Conservation (phyloP, 2,113 vertebrate species). For the Chrysemys picta region DNA sequence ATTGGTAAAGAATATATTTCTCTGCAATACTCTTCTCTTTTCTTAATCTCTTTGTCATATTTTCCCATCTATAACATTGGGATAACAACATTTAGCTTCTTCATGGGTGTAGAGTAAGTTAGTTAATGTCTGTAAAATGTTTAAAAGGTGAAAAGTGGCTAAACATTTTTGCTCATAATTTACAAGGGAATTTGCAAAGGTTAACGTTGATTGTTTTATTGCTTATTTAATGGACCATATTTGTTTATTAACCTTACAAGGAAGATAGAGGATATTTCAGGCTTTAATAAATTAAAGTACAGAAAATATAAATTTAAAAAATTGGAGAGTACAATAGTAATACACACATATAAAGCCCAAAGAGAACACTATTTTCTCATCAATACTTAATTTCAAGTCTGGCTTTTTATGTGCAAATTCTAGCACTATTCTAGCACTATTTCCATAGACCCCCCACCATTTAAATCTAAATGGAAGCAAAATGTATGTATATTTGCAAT, state of each 20-base stretch:
- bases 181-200: slow-evolving; percentile 2
- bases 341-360: background rate
- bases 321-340: background rate
- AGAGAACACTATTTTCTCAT: slow-evolving; percentile 22
- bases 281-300: slow-evolving; percentile 13
- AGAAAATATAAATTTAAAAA: background rate
- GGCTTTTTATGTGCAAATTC: slow-evolving; percentile 38
- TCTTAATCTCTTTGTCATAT: background rate
- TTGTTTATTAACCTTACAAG: background rate
- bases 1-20: background rate
- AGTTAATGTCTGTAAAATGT: slow-evolving; percentile 14
- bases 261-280: background rate
- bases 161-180: background rate
- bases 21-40: background rate
- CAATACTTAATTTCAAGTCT: slow-evolving; percentile 49
- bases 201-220: background rate
- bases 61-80: rapidly evolving
- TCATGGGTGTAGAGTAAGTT: slow-evolving; percentile 1
- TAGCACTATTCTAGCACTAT: rapidly evolving
- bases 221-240: background rate
- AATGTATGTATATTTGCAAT: background rate
- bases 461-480: slow-evolving; percentile 10
- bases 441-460: background rate
- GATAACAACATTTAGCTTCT: background rate
- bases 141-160: slow-evolving; percentile 7